A percentile compares a stretch with the other conserved stretches of the same genome.
phyloP scores from a whole-genome alignment of 2,797 vertebrate genomes.

The Adelosebastes latens region DNA sequence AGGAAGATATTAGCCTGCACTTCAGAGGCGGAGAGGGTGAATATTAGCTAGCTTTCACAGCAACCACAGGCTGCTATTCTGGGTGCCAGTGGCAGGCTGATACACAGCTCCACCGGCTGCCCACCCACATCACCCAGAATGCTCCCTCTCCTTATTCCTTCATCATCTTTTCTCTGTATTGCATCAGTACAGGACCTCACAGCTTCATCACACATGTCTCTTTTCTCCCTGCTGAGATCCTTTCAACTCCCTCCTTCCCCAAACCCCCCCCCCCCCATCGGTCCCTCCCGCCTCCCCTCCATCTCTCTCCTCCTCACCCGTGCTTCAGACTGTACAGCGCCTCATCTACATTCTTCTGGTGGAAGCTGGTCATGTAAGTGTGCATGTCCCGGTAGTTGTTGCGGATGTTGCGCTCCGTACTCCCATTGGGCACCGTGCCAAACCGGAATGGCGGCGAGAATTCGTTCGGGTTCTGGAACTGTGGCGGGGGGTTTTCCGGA shows the following conservation, averaged over 20 bases:
- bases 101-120: conserved; percentile 50
- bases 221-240: conserved; percentile 48
- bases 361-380: conserved; percentile 98
- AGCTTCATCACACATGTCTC: conserved; percentile 45
- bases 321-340: conserved; percentile 94
- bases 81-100: conserved; percentile 54
- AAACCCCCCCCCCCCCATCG: not conserved
- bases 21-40: conserved; percentile 19
- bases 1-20: not conserved
- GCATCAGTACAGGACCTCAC: conserved; percentile 69
- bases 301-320: conserved; percentile 88
- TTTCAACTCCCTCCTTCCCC: conserved; percentile 50
- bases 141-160: conserved; percentile 43
- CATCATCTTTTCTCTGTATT: conserved; percentile 68
- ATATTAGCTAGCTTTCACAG: conserved; percentile 50
- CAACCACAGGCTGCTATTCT: conserved; percentile 68
- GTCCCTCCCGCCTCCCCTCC: conserved; percentile 12
- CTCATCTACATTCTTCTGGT: conserved; percentile 97
- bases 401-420: conserved; percentile 98
- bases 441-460: conserved; percentile 98
- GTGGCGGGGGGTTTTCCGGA: conserved; percentile 37
- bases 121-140: conserved; percentile 65
- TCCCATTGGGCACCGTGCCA: conserved; percentile 98
- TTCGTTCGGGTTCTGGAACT: conserved; percentile 99
- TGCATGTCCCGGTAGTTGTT: conserved; percentile 99